Base-by-base conservation (phyloP, 2,113 vertebrate genomes). In the Salvelinus alpinus region DNA sequence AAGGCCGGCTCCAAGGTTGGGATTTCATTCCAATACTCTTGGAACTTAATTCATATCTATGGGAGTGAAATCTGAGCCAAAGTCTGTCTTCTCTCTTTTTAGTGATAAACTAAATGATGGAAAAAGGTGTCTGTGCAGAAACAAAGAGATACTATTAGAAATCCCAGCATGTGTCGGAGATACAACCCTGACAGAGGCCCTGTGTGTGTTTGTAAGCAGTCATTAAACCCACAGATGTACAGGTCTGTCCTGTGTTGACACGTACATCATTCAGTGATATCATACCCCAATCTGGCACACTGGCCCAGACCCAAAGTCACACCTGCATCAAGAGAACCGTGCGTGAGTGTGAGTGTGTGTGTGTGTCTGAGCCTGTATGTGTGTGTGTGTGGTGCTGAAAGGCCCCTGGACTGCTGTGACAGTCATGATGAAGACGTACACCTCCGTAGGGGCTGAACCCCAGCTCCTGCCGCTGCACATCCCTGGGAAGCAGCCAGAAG, bases 341-440 rank as follows among this genome's bases (percentile, higher is more conserved):
- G 38, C 9, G 38, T 44, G 9, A 2, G 38, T 12, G 16, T 54
- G 48, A 16, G 48, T 51, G 48, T 48, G 47, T 48, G 47, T 13
- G 14, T 51, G 51, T 44, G 38, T 44, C 38, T 44, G 38, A 11
- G 38, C 9, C 38, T 44, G 1, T 54, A 2, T 18, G 13, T 54
- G 51, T 18, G 51, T 54, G 51, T 54, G 14, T 16, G 5, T 54
- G 51, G 70, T 74, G 83, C 64, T 87, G 78, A 82, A 81, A 82
- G 72, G 29, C 20, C 70, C 24, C 78, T 64, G 60, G 78, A 84
- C 76, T 74, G 75, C 79, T 72, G 71, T 85, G 83, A 87, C 84
- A 84, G 85, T 78, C 66, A 16, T 69, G 78, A 89, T 87, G 82
- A 90, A 91, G 88, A 85, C 70, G 72, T 84, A 76, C 79, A 85